Percentiles rank a stretch among this genome's conserved stretches.
Conservation (phyloP, 2,113 vertebrate genomes). For the Vulpes ferrilata region DNA sequence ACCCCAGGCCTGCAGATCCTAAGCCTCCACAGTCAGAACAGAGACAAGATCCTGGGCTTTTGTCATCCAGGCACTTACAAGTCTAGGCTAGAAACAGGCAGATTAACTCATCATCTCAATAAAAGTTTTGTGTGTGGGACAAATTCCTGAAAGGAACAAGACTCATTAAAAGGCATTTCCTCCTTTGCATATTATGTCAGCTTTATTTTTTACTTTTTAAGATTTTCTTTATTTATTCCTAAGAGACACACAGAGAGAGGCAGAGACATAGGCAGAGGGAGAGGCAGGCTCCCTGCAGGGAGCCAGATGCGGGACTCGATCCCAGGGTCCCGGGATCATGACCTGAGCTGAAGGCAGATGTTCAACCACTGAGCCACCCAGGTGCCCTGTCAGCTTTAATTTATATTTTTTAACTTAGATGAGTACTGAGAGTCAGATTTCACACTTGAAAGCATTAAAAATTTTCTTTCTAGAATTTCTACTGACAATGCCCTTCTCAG, state of each 20-base stretch:
- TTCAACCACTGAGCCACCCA: no score
- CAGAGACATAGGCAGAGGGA: no score
- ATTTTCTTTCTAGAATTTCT: not conserved
- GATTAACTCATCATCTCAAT: not conserved
- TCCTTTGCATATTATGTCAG: not conserved
- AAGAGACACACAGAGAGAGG: no score
- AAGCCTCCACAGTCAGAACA: not conserved
- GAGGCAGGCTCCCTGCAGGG: no score
- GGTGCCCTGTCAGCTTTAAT: not conserved
- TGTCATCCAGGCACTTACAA: not conserved
- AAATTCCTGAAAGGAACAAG: not conserved
- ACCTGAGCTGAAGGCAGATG: no score
- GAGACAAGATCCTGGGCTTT: not conserved
- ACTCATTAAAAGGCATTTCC: not conserved
- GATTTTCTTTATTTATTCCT: no score
- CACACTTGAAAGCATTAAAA: not conserved
- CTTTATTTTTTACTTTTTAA: not conserved
- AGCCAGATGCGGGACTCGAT: no score
- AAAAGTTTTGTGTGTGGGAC: not conserved
- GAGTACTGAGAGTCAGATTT: slow-evolving; percentile 20
- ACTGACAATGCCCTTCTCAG: not conserved
- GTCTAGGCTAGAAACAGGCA: not conserved
- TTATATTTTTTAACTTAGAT: not conserved
- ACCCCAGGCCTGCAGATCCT: not conserved
- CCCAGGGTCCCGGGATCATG: no score